phyloP scores from a whole-genome alignment of 2,888 invertebrate genomes.

The Epirrhoe alternata region DNA sequence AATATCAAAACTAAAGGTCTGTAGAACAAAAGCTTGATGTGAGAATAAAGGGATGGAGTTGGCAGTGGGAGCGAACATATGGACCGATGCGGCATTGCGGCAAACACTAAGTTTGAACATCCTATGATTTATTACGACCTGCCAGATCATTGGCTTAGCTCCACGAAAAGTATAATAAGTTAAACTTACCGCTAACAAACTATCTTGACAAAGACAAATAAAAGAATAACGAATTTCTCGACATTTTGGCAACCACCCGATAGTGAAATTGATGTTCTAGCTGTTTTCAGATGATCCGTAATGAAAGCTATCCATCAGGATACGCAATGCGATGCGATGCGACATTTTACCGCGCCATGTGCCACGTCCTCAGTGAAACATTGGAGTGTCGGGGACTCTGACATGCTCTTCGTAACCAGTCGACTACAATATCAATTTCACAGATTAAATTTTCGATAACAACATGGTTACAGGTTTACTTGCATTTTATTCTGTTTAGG shows the following conservation, averaged over 20 bases:
- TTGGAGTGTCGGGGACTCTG: conserved; percentile 65
- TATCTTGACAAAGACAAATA: not conserved
- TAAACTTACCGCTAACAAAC: not conserved
- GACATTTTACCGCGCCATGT: conserved; percentile 24
- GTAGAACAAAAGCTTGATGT: conserved; percentile 68
- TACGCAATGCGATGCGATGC: conserved; percentile 23
- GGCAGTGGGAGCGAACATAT: conserved; percentile 42
- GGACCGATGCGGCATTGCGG: conserved; percentile 11
- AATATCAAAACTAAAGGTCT: conserved; percentile 65
- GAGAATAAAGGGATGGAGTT: conserved; percentile 64
- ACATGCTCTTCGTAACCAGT: conserved; percentile 52
- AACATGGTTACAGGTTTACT: conserved; percentile 33
- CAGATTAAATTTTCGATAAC: conserved; percentile 52
- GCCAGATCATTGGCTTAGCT: conserved; percentile 17
- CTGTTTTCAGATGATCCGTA: conserved; percentile 10
- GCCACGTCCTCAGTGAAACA: conserved; percentile 60
- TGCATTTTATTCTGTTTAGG: conserved; percentile 5
- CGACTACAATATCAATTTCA: conserved; percentile 64
- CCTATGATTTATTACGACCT: conserved; percentile 14
- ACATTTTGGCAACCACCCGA: conserved; percentile 2
- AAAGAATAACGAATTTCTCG: not conserved
- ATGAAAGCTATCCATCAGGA: conserved; percentile 13
- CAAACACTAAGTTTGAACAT: conserved; percentile 6
- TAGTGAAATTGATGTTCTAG: not conserved
- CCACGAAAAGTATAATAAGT: not conserved